Conservation (phyloP, 2,888 invertebrate genomes). For the Lysandra coridon region DNA sequence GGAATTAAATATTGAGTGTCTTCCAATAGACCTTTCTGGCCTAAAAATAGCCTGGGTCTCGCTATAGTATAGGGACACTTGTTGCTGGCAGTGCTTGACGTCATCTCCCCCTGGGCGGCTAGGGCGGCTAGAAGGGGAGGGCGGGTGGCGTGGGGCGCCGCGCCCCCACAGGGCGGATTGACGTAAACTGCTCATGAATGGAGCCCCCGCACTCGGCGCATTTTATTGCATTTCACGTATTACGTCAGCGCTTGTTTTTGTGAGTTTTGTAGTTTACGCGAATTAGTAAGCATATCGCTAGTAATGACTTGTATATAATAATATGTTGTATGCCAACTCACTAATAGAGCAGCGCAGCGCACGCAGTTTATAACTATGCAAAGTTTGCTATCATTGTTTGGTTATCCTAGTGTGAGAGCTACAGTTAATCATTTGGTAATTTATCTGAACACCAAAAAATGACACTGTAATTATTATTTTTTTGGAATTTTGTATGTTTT, state of each 20-base stretch:
- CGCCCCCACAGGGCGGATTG: constrained; percentile 63
- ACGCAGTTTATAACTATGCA: too few relatives aligned
- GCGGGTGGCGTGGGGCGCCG: constrained; percentile 57
- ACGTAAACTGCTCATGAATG: constrained; percentile 77
- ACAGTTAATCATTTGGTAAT: too few relatives aligned
- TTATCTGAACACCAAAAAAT: too few relatives aligned
- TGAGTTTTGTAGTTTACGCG: neutral
- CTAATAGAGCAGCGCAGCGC: too few relatives aligned
- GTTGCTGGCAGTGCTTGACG: constrained; percentile 74
- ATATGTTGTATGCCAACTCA: too few relatives aligned
- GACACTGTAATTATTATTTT: too few relatives aligned
- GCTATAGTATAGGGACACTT: constrained; percentile 66
- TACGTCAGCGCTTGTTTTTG: constrained; percentile 36
- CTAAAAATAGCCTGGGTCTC: constrained; percentile 68
- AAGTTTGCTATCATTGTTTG: too few relatives aligned
- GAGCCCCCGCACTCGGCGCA: constrained; percentile 52
- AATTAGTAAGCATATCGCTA: neutral
- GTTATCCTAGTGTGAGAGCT: too few relatives aligned
- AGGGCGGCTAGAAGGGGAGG: constrained; percentile 50
- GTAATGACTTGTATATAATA: neutral
- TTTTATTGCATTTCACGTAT: constrained; percentile 38
- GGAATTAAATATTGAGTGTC: constrained; percentile 10
- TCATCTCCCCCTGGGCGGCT: constrained; percentile 59
- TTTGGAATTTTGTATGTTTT: too few relatives aligned
- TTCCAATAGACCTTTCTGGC: constrained; percentile 48